Evolutionary conservation across 2,888 invertebrate species (phyloP).

Genomic region (Aspidapion aeneum): DNA sequence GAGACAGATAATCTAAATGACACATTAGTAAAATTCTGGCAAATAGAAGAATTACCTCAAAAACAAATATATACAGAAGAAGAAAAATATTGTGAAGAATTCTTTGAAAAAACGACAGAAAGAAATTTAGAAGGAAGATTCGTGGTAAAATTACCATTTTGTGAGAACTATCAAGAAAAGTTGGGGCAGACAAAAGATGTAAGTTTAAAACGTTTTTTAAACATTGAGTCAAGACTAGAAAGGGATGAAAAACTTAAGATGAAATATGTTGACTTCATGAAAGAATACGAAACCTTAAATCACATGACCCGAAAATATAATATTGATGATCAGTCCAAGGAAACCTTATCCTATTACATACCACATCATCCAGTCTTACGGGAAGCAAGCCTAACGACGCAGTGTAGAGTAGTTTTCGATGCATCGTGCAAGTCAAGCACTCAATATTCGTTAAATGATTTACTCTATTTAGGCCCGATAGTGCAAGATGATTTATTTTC

Average conservation of each 20-base stretch:
- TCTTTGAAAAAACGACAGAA: no score
- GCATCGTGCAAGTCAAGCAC: constrained; percentile 8
- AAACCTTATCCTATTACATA: constrained; percentile 14
- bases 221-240: constrained; percentile 12
- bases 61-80: not conserved
- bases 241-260: constrained; percentile 11
- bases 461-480: constrained; percentile 6
- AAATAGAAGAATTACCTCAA: constrained; percentile 10
- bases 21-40: constrained; percentile 13
- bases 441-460: constrained; percentile 15
- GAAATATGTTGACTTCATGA: constrained; percentile 18
- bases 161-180: not conserved
- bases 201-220: constrained; percentile 10
- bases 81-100: constrained; percentile 4
- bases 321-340: not conserved
- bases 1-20: constrained; percentile 5
- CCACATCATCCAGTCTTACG: constrained; percentile 15
- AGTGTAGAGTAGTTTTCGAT: constrained; percentile 3
- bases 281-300: constrained; percentile 15
- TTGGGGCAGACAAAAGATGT: constrained; percentile 9
- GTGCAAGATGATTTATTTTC: not conserved
- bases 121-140: constrained; percentile 13
- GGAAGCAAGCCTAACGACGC: constrained; percentile 9
- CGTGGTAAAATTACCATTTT: constrained; percentile 16
- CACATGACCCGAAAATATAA: constrained; percentile 18